Conservation (phyloP, 2,113 vertebrate species). For the Melospiza melodia region DNA sequence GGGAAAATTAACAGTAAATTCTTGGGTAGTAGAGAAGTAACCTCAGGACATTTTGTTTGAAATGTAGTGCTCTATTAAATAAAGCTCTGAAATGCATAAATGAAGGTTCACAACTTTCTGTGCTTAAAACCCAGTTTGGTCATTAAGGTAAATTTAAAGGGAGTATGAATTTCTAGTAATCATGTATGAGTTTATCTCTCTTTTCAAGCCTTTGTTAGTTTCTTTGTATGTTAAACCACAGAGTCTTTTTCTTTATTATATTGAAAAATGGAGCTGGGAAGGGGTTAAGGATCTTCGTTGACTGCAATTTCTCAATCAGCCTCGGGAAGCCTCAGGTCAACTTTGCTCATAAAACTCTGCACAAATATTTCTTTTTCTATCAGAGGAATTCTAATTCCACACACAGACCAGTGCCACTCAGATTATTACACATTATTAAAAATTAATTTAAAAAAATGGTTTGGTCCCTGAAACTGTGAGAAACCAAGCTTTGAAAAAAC, state of each 20-base stretch:
- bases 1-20: neutral
- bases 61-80: neutral
- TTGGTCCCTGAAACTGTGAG: slow-evolving; percentile 59
- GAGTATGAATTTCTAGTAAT: neutral
- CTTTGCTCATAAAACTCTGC: slow-evolving; percentile 85
- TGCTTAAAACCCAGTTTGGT: neutral
- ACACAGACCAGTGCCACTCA: slow-evolving; percentile 74
- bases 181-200: neutral
- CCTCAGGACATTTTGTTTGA: neutral
- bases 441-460: slow-evolving; percentile 81
- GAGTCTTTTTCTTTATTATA: neutral
- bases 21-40: neutral
- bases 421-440: slow-evolving; percentile 89
- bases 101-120: neutral
- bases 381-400: slow-evolving; percentile 83
- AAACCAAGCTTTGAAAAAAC: slow-evolving; percentile 32
- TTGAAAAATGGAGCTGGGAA: slow-evolving; percentile 45
- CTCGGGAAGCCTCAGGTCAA: slow-evolving; percentile 80
- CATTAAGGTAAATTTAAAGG: neutral
- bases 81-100: neutral
- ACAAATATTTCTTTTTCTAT: slow-evolving; percentile 83
- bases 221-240: slow-evolving; percentile 27
- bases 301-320: slow-evolving; percentile 81
- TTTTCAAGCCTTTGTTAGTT: neutral
- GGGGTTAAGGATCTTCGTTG: slow-evolving; percentile 73